Conservation (phyloP, 2,888 invertebrate species). For the Gnatocerus cornutus region DNA sequence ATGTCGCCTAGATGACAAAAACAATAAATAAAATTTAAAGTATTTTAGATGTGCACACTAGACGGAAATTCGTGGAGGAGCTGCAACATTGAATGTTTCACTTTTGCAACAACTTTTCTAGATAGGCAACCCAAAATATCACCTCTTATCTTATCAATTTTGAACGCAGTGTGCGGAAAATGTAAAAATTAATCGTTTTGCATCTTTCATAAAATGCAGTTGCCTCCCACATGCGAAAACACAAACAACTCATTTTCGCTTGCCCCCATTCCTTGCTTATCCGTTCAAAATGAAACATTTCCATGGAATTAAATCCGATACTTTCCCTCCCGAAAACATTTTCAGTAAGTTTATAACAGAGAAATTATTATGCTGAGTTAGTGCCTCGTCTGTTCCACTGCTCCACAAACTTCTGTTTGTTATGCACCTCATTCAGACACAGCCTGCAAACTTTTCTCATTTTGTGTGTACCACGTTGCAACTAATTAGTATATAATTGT, state of each 20-base stretch:
- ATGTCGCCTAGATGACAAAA: slow-evolving; percentile 2
- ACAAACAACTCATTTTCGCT: no score
- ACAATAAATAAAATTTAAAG: slow-evolving; percentile 11
- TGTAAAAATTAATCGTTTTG: no score
- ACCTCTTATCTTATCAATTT: no score
- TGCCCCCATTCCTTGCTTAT: no score
- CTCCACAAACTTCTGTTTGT: slow-evolving; percentile 21
- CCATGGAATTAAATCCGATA: no score
- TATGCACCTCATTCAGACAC: slow-evolving; percentile 17
- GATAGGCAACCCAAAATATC: no score
- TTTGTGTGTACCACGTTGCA: slow-evolving; percentile 17
- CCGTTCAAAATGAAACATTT: no score
- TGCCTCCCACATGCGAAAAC: no score
- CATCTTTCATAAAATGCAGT: no score
- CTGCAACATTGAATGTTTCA: no score
- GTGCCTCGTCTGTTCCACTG: slow-evolving; percentile 5
- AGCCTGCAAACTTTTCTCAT: slow-evolving; percentile 27
- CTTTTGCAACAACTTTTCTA: no score
- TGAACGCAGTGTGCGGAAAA: no score
- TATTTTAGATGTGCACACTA: neutral
- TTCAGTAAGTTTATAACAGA: neutral
- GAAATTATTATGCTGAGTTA: slow-evolving; percentile 3
- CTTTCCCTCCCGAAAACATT: neutral
- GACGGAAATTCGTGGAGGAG: neutral
- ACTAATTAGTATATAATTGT: slow-evolving; percentile 29